phyloP scores from a whole-genome alignment of 2,888 invertebrate genomes.

The Melangyna quadrimaculata region DNA sequence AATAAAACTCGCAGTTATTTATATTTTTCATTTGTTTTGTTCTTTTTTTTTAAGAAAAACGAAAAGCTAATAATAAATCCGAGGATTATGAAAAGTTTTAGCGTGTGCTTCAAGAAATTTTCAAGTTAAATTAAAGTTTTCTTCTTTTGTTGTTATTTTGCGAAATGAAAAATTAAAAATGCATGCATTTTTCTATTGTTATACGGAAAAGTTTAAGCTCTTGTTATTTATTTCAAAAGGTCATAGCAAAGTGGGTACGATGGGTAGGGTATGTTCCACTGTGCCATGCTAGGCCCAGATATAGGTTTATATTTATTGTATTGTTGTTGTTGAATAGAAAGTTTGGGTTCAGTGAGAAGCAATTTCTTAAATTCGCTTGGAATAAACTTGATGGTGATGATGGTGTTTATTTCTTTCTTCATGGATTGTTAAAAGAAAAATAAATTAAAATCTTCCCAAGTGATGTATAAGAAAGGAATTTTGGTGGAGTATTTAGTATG shows the following conservation, averaged over 20 bases:
- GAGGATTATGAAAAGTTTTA: neutral
- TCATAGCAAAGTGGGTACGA: neutral
- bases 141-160: neutral
- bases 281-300: neutral
- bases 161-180: conserved; percentile 9
- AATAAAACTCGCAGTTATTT: too few relatives aligned
- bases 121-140: neutral
- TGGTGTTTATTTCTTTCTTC: neutral
- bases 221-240: conserved; percentile 10
- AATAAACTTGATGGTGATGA: too few relatives aligned
- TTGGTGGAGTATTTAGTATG: neutral
- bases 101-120: neutral
- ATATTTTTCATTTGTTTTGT: too few relatives aligned
- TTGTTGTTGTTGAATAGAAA: neutral
- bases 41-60: neutral
- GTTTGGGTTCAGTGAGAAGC: neutral
- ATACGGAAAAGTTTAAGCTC: neutral
- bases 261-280: too few relatives aligned
- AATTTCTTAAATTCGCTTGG: neutral
- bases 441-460: neutral
- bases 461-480: neutral
- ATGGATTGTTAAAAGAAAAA: neutral
- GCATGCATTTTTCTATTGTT: conserved; percentile 11
- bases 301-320: too few relatives aligned
- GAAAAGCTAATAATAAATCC: neutral